phyloP scores from a whole-genome alignment of 1,140 invertebrate genomes.

The Cryptotermes secundus region DNA sequence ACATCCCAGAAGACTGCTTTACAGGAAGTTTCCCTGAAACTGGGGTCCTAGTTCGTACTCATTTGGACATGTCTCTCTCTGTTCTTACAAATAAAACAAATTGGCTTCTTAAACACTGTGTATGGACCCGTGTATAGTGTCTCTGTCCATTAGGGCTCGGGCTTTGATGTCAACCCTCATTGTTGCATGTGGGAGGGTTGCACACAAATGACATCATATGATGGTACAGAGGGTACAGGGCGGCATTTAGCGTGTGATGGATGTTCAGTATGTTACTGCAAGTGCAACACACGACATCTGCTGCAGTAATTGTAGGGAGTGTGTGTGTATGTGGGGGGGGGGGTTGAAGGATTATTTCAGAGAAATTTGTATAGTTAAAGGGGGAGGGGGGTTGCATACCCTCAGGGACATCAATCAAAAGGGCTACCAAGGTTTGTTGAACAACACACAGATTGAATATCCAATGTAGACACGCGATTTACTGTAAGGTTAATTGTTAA shows the following conservation, averaged over 20 bases:
- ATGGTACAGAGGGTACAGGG: background rate
- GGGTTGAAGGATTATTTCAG: background rate
- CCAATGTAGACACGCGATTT: background rate
- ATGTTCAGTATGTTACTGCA: background rate
- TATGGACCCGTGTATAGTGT: background rate
- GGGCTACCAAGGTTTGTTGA: constrained; percentile 14
- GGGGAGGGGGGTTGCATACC: background rate
- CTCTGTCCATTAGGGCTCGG: background rate
- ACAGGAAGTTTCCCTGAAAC: too few species aligned
- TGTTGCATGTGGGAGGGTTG: background rate
- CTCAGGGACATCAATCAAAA: constrained; percentile 12
- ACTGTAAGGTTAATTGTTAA: background rate
- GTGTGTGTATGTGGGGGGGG: too few species aligned
- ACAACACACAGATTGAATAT: background rate
- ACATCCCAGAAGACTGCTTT: too few species aligned
- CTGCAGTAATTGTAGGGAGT: background rate
- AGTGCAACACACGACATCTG: background rate
- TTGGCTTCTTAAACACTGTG: background rate
- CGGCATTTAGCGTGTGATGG: constrained; percentile 10
- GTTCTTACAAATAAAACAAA: background rate
- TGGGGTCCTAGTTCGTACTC: too few species aligned
- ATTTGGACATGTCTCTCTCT: background rate
- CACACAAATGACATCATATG: background rate
- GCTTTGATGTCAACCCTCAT: constrained; percentile 11
- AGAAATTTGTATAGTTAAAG: constrained; percentile 14